Conservation (phyloP, 2,113 vertebrate genomes). For the Chamaetylas fuelleborni region DNA sequence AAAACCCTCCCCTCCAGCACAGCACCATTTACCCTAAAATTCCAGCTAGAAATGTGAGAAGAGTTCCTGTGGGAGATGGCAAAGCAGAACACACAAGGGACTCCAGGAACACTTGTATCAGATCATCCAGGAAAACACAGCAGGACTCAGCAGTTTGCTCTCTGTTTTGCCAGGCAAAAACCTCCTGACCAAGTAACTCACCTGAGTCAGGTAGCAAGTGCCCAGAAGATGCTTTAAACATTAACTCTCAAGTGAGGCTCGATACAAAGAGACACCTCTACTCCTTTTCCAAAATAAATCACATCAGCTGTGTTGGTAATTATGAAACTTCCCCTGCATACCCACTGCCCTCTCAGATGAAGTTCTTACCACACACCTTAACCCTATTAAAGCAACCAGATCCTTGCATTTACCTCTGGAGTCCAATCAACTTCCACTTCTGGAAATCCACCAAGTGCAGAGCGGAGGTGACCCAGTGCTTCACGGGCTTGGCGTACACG, state of each 20-base stretch:
- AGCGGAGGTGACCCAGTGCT: constrained; percentile 88
- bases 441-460: constrained; percentile 92
- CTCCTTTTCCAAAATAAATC: not conserved
- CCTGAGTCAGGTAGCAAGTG: not conserved
- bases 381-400: not conserved
- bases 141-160: not conserved
- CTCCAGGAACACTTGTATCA: not conserved
- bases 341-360: not conserved
- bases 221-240: not conserved
- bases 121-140: not conserved
- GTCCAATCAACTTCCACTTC: constrained; percentile 95
- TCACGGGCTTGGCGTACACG: constrained; percentile 81
- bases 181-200: not conserved
- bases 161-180: not conserved
- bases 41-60: not conserved
- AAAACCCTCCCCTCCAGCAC: not conserved
- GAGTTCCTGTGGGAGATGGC: not conserved
- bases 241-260: not conserved
- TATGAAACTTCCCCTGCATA: not conserved
- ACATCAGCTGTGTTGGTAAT: fast-evolving
- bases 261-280: not conserved
- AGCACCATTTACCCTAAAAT: not conserved
- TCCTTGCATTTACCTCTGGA: constrained; percentile 85
- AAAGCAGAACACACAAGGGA: not conserved
- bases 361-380: not conserved